These are phyloP conservation scores for Megaceryle alcyon DNA, from an alignment of 2,797 vertebrate species.

Conservation along the genomic window DNA sequence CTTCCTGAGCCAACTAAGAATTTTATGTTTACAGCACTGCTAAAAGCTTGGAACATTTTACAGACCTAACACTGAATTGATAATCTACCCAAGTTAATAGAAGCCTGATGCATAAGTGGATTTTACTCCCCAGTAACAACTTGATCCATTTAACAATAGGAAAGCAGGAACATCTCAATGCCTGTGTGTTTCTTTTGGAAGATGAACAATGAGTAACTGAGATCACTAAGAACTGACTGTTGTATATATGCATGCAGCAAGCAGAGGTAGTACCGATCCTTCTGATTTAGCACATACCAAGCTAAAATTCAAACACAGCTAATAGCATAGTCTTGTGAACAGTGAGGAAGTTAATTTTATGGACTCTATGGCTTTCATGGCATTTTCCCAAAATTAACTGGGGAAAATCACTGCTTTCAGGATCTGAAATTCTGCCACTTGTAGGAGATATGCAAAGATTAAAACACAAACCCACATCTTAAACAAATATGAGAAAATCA, in stretches of 20 bases:
- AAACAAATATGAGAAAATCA: background rate
- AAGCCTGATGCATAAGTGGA: background rate
- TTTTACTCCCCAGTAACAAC: background rate
- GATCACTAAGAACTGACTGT: background rate
- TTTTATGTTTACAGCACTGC: constrained; percentile 21
- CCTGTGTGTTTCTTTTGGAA: background rate
- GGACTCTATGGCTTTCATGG: background rate
- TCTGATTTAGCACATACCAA: background rate
- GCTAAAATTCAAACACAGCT: background rate
- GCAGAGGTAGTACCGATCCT: background rate
- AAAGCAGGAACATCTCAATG: background rate
- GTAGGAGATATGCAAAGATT: background rate
- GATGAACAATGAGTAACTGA: background rate
- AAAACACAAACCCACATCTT: background rate
- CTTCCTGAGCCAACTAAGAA: constrained; percentile 10
- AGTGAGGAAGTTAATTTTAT: background rate
- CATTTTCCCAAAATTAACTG: background rate
- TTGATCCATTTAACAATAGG: background rate
- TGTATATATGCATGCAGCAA: background rate
- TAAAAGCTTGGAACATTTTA: constrained; percentile 18
- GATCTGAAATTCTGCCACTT: background rate
- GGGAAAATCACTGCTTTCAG: background rate
- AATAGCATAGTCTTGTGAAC: background rate
- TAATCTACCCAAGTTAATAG: constrained; percentile 5
- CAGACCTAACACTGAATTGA: background rate